Evolutionary conservation across 2,113 vertebrate species (phyloP).

Genomic region (Nymphicus hollandicus): DNA sequence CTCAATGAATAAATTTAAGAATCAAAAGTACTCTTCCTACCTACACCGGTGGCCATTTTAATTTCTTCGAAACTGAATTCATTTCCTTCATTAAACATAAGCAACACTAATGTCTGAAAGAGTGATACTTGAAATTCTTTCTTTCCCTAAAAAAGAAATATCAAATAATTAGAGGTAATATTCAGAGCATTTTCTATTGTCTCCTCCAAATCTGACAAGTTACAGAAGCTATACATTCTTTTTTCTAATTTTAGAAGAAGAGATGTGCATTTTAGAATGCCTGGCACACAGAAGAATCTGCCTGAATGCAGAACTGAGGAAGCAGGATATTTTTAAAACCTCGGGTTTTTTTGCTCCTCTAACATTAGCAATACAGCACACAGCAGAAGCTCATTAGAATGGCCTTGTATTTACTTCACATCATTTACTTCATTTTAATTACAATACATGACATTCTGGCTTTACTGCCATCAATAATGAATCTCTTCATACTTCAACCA

Average conservation of each 20-base stretch:
- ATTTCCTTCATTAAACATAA: slow-evolving; percentile 84
- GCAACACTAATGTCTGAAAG: slow-evolving; percentile 81
- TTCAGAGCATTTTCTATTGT: background rate
- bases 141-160: slow-evolving; percentile 72
- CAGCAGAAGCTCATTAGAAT: background rate
- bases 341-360: background rate
- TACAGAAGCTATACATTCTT: background rate
- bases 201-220: background rate
- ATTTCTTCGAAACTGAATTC: slow-evolving; percentile 82
- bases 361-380: background rate
- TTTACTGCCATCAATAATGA: accelerated
- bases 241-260: background rate
- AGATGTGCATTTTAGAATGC: background rate
- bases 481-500: background rate
- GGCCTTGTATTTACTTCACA: background rate
- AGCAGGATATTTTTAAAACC: background rate
- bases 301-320: background rate
- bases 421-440: background rate
- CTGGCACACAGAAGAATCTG: background rate
- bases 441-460: background rate
- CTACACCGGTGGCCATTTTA: slow-evolving; percentile 79
- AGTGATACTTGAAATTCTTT: slow-evolving; percentile 84
- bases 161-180: background rate
- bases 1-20: background rate
- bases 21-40: slow-evolving; percentile 54